These are phyloP conservation scores for Lasius platythorax DNA, from an alignment of 2,888 invertebrate genomes.

Conservation along the genomic window DNA sequence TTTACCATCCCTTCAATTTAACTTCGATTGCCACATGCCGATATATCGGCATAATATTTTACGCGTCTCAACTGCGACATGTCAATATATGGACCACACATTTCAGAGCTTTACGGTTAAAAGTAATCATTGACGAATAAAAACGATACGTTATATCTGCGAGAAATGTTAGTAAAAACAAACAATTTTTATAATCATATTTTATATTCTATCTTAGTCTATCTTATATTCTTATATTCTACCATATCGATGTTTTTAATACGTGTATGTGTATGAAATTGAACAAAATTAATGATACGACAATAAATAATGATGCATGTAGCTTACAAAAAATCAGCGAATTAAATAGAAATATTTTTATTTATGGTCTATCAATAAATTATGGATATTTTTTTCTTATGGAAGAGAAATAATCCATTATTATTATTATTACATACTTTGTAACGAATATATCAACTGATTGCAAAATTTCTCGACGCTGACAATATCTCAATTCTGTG, in stretches of 20 bases:
- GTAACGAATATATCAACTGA: not conserved
- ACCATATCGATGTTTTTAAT: not conserved
- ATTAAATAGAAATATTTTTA: not conserved
- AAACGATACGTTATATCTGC: not conserved
- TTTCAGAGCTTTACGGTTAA: not conserved
- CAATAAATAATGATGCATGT: not conserved
- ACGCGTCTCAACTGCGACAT: not conserved
- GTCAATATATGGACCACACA: not conserved
- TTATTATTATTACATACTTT: not conserved
- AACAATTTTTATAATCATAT: not conserved
- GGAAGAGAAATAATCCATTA: too few species aligned
- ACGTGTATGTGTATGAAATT: not conserved
- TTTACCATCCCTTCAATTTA: conserved; percentile 1
- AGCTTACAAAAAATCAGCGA: too few species aligned
- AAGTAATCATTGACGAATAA: not conserved
- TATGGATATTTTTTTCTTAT: not conserved
- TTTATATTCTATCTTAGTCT: not conserved
- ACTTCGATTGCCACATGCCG: not conserved
- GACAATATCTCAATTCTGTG: not conserved
- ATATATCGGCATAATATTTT: conserved; percentile 2
- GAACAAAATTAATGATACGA: not conserved
- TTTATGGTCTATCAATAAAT: not conserved
- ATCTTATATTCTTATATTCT: too few species aligned
- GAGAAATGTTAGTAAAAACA: not conserved
- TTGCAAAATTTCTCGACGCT: not conserved